Evolutionary conservation across 2,888 invertebrate species (phyloP).

Genomic region (Busseola fusca): DNA sequence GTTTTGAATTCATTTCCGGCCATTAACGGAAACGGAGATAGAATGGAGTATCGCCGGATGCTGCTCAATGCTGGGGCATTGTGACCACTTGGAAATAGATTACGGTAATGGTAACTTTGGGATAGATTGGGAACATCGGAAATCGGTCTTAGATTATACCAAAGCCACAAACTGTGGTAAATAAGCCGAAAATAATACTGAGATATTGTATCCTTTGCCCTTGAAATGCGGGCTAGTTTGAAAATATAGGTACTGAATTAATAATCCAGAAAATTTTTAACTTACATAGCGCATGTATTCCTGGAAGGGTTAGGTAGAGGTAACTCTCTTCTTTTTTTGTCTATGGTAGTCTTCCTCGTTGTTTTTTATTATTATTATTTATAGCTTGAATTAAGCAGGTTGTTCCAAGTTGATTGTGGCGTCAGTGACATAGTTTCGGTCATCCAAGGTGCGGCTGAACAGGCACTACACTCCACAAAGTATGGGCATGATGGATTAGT

Average conservation of each 20-base stretch:
- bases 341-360: too few species aligned
- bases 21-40: conserved; percentile 82
- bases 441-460: too few species aligned
- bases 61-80: conserved; percentile 75
- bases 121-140: conserved; percentile 20
- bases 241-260: background rate
- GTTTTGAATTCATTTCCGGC: conserved; percentile 86
- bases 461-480: too few species aligned
- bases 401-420: too few species aligned
- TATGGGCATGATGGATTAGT: too few species aligned
- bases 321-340: too few species aligned
- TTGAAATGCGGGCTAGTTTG: background rate
- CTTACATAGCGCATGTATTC: too few species aligned
- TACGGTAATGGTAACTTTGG: conserved; percentile 50
- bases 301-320: too few species aligned
- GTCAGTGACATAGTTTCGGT: too few species aligned
- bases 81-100: conserved; percentile 64
- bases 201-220: background rate
- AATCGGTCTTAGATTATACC: background rate
- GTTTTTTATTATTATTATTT: too few species aligned
- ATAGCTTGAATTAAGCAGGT: too few species aligned
- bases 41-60: conserved; percentile 78
- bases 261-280: background rate
- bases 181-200: background rate
- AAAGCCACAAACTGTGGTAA: background rate